These are phyloP conservation scores for Drosophila vallismaia DNA, from an alignment of 2,888 invertebrate species.

Conservation along the genomic window DNA sequence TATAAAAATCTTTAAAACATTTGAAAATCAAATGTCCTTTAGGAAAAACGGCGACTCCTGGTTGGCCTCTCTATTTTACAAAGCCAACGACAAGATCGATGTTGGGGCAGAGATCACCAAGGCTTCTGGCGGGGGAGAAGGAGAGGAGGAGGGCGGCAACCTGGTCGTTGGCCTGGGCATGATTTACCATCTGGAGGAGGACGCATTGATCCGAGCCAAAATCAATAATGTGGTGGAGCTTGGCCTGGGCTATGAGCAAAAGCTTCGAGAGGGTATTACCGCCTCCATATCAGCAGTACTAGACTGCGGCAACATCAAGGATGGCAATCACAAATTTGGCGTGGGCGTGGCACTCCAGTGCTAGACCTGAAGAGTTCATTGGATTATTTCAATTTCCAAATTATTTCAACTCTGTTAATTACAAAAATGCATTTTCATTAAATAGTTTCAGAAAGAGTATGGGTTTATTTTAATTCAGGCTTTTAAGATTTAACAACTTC, in stretches of 20 bases:
- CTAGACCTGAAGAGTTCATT: conserved; percentile 83
- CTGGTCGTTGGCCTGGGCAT: conserved; percentile 94
- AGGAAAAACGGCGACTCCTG: conserved; percentile 48
- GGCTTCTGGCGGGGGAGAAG: conserved; percentile 65
- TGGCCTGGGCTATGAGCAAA: conserved; percentile 96
- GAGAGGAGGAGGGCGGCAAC: conserved; percentile 91
- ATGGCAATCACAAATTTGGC: conserved; percentile 97
- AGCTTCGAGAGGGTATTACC: conserved; percentile 94
- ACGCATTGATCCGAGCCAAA: conserved; percentile 94
- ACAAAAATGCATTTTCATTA: not conserved
- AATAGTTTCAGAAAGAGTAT: not conserved
- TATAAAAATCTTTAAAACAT: not conserved
- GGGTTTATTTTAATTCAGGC: too few species aligned
- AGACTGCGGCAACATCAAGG: conserved; percentile 91
- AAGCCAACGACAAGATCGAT: conserved; percentile 50
- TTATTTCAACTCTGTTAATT: conserved; percentile 2
- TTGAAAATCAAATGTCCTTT: not conserved
- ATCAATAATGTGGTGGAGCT: conserved; percentile 95
- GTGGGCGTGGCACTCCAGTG: conserved; percentile 96
- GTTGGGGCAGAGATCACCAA: conserved; percentile 45
- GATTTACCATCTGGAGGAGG: conserved; percentile 91
- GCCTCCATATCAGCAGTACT: conserved; percentile 89
- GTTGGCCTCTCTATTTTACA: conserved; percentile 60
- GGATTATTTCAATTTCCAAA: conserved; percentile 4
- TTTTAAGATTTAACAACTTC: too few species aligned